Conservation (phyloP, 2,113 vertebrate genomes). For the Pristiophorus japonicus region DNA sequence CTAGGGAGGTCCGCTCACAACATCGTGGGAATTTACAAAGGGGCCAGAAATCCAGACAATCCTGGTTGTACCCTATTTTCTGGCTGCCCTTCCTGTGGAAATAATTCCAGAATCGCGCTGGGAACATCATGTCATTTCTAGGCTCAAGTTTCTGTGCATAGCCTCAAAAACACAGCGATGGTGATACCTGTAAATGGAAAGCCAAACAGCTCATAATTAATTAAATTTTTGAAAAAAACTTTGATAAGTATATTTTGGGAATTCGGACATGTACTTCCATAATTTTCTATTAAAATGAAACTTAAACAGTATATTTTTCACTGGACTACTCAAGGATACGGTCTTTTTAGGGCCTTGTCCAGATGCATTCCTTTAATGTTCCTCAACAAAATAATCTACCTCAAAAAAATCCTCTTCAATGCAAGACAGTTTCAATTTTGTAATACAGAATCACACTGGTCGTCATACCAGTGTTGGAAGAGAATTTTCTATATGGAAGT, state of each 20-base stretch:
- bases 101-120: background rate
- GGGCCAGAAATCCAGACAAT: background rate
- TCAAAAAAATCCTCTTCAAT: background rate
- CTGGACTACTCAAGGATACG: background rate
- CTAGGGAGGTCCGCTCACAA: background rate
- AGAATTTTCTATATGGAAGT: background rate
- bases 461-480: background rate
- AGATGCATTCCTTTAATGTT: background rate
- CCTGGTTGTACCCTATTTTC: background rate
- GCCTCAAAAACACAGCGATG: background rate
- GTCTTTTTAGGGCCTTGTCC: background rate
- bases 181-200: conserved; percentile 10
- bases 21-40: background rate
- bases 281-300: background rate
- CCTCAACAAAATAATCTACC: background rate
- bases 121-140: background rate
- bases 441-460: conserved; percentile 15
- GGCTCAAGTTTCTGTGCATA: background rate
- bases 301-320: background rate
- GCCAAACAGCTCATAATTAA: background rate
- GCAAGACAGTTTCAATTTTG: background rate
- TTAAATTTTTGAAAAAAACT: background rate
- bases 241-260: background rate
- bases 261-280: background rate
- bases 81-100: background rate